Conservation (phyloP, 2,888 invertebrate genomes). For the Trisateles emortualis region DNA sequence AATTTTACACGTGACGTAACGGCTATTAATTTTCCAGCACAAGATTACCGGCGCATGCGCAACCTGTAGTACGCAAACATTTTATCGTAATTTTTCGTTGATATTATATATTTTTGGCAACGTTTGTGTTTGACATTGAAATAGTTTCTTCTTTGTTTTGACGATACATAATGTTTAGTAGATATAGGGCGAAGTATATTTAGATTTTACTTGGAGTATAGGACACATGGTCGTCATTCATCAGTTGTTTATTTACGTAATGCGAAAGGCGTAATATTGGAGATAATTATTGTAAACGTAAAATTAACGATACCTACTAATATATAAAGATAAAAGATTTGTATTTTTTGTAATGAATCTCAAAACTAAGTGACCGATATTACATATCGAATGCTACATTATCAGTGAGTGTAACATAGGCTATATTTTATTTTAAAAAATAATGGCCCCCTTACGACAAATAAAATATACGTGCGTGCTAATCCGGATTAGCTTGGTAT, state of each 20-base stretch:
- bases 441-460: too few species aligned
- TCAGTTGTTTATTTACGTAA: background rate
- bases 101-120: slow-evolving; percentile 11
- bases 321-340: too few species aligned
- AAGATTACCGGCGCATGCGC: slow-evolving; percentile 35
- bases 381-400: too few species aligned
- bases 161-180: background rate
- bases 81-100: background rate
- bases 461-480: too few species aligned
- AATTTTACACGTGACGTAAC: slow-evolving; percentile 52
- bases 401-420: too few species aligned
- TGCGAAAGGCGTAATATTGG: background rate
- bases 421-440: too few species aligned
- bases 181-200: background rate
- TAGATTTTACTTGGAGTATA: background rate
- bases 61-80: background rate
- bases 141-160: background rate
- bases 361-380: too few species aligned
- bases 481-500: too few species aligned
- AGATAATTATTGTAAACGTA: background rate
- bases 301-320: too few species aligned
- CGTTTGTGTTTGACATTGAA: background rate
- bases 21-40: slow-evolving; percentile 42
- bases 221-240: background rate
- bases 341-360: too few species aligned